phyloP scores from a whole-genome alignment of 2,888 invertebrate species.

The Onchidella celtica region DNA sequence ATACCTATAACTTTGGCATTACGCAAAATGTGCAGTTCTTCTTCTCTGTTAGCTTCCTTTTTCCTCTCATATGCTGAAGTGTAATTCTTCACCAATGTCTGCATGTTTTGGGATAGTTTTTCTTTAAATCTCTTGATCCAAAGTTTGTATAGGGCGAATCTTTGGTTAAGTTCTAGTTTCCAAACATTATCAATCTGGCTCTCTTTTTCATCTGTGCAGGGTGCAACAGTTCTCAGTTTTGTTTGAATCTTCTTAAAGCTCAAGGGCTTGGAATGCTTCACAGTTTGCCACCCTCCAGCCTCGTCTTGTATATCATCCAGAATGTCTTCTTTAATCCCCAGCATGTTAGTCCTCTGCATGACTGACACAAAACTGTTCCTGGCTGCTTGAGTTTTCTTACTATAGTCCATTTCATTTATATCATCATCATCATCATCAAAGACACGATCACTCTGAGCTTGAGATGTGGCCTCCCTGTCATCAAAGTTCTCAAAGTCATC shows the following conservation, averaged over 20 bases:
- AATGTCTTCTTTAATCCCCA: not conserved
- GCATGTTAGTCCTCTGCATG: not conserved
- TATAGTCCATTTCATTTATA: not conserved
- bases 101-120: constrained; percentile 52
- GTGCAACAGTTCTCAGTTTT: not conserved
- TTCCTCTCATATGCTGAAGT: constrained; percentile 51
- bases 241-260: not conserved
- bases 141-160: constrained; percentile 54
- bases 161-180: constrained; percentile 33
- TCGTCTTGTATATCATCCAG: not conserved
- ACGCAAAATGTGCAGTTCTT: constrained; percentile 65
- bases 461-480: not conserved
- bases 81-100: constrained; percentile 56
- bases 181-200: constrained; percentile 62
- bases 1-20: constrained; percentile 71
- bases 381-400: not conserved
- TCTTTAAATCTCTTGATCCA: constrained; percentile 72
- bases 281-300: not conserved
- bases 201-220: constrained; percentile 63
- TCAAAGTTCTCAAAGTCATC: not conserved
- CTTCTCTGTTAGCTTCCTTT: constrained; percentile 59
- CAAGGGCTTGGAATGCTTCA: constrained; percentile 8
- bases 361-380: not conserved
- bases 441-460: constrained; percentile 25
- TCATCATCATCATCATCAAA: constrained; percentile 43